phyloP scores from a whole-genome alignment of 2,113 vertebrate genomes.

The Colinus virginianus region DNA sequence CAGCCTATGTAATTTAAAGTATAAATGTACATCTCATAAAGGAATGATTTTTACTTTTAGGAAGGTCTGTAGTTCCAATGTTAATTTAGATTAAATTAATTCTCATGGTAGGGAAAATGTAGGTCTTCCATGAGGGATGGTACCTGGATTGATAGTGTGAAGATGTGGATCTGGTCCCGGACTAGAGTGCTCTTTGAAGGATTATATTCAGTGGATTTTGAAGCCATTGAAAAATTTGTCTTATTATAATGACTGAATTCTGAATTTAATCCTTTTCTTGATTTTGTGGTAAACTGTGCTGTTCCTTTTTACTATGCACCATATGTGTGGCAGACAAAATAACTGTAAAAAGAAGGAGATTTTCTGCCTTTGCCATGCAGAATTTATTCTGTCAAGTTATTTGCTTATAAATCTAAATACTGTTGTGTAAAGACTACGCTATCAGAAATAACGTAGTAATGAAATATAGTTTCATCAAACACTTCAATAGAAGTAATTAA shows the following conservation, averaged over 20 bases:
- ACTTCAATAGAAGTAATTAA: no score
- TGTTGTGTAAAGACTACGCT: not conserved
- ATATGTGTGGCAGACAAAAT: not conserved
- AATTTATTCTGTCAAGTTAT: not conserved
- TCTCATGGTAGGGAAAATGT: not conserved
- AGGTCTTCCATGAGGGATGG: not conserved
- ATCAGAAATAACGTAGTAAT: not conserved
- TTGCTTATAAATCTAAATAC: not conserved
- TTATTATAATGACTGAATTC: not conserved
- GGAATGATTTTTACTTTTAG: not conserved
- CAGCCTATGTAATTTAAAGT: not conserved
- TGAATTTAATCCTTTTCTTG: not conserved
- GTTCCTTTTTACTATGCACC: not conserved
- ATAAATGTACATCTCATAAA: not conserved
- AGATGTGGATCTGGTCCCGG: not conserved
- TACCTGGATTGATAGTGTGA: not conserved
- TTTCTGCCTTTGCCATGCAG: not conserved
- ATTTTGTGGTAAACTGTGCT: not conserved
- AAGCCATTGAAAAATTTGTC: not conserved
- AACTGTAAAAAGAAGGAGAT: not conserved
- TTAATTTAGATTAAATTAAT: not conserved
- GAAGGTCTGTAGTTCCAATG: not conserved
- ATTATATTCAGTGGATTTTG: not conserved
- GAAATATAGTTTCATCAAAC: no score
- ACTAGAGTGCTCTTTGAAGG: not conserved